These are phyloP conservation scores for Stenoptilia bipunctidactyla DNA, from an alignment of 2,888 invertebrate genomes.

Conservation along the genomic window DNA sequence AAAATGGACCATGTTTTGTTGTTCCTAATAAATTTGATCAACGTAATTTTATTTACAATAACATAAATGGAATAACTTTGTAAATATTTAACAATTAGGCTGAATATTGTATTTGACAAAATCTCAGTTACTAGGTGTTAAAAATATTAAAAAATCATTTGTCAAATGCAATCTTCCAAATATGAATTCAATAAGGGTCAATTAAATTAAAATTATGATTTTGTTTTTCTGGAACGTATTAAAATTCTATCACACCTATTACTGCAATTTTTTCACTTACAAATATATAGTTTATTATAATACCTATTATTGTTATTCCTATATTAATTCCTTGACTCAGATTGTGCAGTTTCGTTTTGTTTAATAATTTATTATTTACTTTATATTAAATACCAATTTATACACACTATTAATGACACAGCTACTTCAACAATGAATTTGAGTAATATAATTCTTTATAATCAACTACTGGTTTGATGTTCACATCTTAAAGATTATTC, in stretches of 20 bases:
- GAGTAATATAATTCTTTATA: slow-evolving; percentile 24
- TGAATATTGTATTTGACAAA: no score
- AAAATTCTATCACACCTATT: slow-evolving; percentile 23
- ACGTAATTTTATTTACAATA: slow-evolving; percentile 41
- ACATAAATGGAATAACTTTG: slow-evolving; percentile 28
- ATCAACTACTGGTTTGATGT: slow-evolving; percentile 37
- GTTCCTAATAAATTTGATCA: slow-evolving; percentile 53
- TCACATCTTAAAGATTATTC: slow-evolving; percentile 34
- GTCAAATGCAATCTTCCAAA: no score
- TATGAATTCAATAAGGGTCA: no score
- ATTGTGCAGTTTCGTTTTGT: slow-evolving; percentile 63
- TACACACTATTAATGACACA: slow-evolving; percentile 38
- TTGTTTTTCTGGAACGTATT: not conserved
- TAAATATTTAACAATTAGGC: slow-evolving; percentile 17
- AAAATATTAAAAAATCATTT: no score
- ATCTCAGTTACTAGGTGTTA: no score
- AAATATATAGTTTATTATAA: slow-evolving; percentile 23
- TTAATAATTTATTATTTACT: slow-evolving; percentile 34
- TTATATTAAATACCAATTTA: slow-evolving; percentile 26
- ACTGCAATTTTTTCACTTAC: slow-evolving; percentile 22
- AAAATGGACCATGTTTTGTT: slow-evolving; percentile 64
- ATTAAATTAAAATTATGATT: not conserved
- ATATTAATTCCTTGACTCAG: slow-evolving; percentile 58
- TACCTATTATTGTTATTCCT: slow-evolving; percentile 46
- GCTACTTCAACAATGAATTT: slow-evolving; percentile 53